A percentile compares a stretch with the other conserved stretches of the same genome.
These are phyloP conservation scores for Drosophila trichaetosa DNA, from an alignment of 2,888 invertebrate species.

Conservation along the genomic window DNA sequence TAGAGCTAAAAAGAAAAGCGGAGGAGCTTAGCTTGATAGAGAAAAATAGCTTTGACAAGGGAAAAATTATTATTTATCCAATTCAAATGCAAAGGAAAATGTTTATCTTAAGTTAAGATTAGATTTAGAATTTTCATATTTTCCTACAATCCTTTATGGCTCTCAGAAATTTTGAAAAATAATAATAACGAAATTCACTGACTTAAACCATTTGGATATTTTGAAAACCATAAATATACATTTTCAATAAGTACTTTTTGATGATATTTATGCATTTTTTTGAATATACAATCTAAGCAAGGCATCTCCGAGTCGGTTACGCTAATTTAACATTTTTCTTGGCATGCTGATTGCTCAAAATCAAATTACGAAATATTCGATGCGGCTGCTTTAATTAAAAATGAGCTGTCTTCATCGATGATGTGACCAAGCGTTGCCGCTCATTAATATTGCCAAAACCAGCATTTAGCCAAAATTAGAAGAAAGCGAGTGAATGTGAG, in stretches of 20 bases:
- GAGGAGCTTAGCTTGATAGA: background rate
- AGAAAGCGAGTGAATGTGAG: constrained; percentile 62
- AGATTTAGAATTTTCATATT: background rate
- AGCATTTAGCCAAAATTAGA: constrained; percentile 72
- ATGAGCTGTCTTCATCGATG: constrained; percentile 46
- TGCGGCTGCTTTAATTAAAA: constrained; percentile 58
- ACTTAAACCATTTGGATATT: background rate
- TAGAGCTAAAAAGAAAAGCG: background rate
- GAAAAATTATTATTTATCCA: background rate
- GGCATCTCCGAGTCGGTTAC: background rate
- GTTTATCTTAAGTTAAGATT: background rate
- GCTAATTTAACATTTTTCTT: background rate
- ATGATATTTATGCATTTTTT: too few relatives aligned
- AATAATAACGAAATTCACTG: background rate
- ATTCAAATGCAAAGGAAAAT: background rate
- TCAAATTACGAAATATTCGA: constrained; percentile 59
- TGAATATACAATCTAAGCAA: background rate
- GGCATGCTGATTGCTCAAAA: constrained; percentile 30
- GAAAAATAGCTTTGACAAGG: background rate
- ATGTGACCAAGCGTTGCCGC: constrained; percentile 46
- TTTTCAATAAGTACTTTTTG: background rate
- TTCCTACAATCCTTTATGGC: background rate
- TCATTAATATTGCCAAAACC: constrained; percentile 68
- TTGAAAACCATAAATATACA: background rate
- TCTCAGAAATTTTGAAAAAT: background rate